A percentile compares a stretch with the other conserved stretches of the same genome.
Evolutionary conservation across 2,113 vertebrate genomes (phyloP).

Genomic region (Gobius niger): DNA sequence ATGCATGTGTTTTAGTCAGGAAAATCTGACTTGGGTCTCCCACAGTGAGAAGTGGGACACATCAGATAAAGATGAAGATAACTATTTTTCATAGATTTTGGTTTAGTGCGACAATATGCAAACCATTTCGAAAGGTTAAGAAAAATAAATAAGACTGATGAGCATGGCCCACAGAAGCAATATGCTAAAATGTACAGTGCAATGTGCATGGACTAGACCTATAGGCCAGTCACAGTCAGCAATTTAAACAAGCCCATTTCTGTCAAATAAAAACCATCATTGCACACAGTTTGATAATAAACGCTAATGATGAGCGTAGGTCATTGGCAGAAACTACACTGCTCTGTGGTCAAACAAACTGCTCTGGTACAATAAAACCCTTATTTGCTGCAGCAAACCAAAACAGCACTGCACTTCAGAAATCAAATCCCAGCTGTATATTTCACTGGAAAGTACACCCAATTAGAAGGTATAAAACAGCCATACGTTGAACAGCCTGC

Average conservation of each 20-base stretch:
- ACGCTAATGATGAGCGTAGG: constrained; percentile 33
- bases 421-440: constrained; percentile 52
- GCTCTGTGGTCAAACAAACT: constrained; percentile 45
- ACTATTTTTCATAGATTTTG: constrained; percentile 26
- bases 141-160: constrained; percentile 14
- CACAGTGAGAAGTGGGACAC: constrained; percentile 43
- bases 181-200: constrained; percentile 17
- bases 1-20: constrained; percentile 17
- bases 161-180: constrained; percentile 12
- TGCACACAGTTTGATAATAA: constrained; percentile 46
- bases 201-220: constrained; percentile 10
- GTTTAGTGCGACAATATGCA: constrained; percentile 13
- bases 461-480: constrained; percentile 65
- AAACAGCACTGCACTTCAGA: constrained; percentile 43
- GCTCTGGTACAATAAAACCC: constrained; percentile 50
- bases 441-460: constrained; percentile 47
- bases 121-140: neutral
- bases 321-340: constrained; percentile 35
- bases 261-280: constrained; percentile 34
- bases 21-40: constrained; percentile 24
- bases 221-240: constrained; percentile 15
- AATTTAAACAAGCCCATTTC: constrained; percentile 23
- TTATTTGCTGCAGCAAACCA: constrained; percentile 35
- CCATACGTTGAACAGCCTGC: constrained; percentile 48
- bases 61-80: constrained; percentile 30